Conservation (phyloP, 2,888 invertebrate genomes). For the Morpho helenor region DNA sequence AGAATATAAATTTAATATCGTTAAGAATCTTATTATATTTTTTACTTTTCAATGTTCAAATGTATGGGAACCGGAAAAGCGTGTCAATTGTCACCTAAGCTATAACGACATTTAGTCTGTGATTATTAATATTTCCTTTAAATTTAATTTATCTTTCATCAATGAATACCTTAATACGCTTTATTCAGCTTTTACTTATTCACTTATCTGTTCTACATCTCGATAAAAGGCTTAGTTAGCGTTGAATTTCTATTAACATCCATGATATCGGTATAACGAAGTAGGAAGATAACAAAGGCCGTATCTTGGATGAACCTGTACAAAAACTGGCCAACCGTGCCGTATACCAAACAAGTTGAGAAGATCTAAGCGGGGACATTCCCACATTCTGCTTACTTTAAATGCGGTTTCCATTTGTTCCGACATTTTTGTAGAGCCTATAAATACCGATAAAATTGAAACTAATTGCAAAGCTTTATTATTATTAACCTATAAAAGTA, state of each 20-base stretch:
- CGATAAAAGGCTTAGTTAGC: slow-evolving; percentile 30
- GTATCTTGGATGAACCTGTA: slow-evolving; percentile 48
- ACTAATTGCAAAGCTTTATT: too few species aligned
- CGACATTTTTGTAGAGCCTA: slow-evolving; percentile 26
- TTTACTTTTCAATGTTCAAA: too few species aligned
- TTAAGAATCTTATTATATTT: too few species aligned
- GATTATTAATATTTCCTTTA: too few species aligned
- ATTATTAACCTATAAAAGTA: background rate
- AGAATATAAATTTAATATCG: too few species aligned
- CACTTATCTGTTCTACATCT: background rate
- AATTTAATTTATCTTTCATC: too few species aligned
- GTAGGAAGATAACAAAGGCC: slow-evolving; percentile 41
- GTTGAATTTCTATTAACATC: slow-evolving; percentile 26
- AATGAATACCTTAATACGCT: too few species aligned
- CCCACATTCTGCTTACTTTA: slow-evolving; percentile 54
- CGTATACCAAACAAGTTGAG: slow-evolving; percentile 61
- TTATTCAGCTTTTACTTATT: background rate
- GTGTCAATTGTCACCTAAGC: too few species aligned
- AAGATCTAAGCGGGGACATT: slow-evolving; percentile 58
- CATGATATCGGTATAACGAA: slow-evolving; percentile 24
- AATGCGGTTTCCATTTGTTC: slow-evolving; percentile 37
- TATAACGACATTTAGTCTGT: too few species aligned
- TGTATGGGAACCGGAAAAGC: too few species aligned
- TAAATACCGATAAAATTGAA: too few species aligned
- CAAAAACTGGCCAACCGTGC: slow-evolving; percentile 54